These are phyloP conservation scores for Huso huso DNA, from an alignment of 2,797 vertebrate species.

Conservation along the genomic window DNA sequence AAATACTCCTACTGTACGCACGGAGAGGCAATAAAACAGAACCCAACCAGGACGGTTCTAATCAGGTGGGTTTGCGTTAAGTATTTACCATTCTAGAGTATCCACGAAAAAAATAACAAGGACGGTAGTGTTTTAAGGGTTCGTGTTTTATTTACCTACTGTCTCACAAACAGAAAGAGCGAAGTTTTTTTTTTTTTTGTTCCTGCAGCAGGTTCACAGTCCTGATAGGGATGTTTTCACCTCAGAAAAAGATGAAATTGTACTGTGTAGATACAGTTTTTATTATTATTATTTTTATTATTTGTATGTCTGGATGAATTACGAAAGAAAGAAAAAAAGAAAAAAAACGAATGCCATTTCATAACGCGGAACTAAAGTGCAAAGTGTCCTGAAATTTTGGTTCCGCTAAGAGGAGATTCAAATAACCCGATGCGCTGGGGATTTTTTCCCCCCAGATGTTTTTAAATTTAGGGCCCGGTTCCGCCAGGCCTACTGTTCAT, in stretches of 20 bases:
- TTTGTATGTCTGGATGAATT: too few species aligned
- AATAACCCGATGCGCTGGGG: background rate
- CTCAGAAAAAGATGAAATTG: background rate
- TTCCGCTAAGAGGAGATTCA: constrained; percentile 5
- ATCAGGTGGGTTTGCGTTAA: background rate
- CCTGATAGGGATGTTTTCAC: constrained; percentile 2
- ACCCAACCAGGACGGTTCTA: background rate
- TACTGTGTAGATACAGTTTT: background rate
- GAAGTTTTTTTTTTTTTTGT: constrained; percentile 5
- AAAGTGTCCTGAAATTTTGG: background rate
- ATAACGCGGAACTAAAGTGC: too few species aligned
- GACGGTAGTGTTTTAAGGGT: constrained; percentile 18
- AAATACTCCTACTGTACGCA: constrained; percentile 10
- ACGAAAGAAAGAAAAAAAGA: too few species aligned
- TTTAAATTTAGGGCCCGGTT: constrained; percentile 1
- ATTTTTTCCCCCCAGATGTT: background rate
- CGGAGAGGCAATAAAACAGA: constrained; percentile 5
- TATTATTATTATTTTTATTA: too few species aligned
- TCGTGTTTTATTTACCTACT: constrained; percentile 1
- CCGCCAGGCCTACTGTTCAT: constrained; percentile 5
- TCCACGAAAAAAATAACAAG: background rate
- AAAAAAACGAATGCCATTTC: too few species aligned
- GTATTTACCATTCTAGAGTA: constrained; percentile 1
- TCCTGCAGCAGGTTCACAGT: background rate
- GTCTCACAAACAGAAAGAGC: background rate